Evolutionary conservation across 1,140 invertebrate species (phyloP), one percentile per base, ranked within the genome.

Genomic region (Drosophila burlai): DNA sequence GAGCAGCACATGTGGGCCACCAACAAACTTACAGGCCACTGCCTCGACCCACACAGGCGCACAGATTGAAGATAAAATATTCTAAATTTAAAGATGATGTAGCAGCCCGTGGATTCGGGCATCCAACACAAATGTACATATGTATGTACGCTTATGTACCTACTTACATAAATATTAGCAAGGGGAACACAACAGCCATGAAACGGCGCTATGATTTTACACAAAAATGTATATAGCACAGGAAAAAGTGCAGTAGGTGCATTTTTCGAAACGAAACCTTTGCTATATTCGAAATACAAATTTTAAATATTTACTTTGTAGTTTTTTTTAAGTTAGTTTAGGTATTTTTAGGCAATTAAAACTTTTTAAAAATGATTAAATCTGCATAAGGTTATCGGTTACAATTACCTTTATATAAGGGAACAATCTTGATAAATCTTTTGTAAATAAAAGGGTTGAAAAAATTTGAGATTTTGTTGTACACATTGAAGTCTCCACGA

Each of bases 71-170:
- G 81, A 82, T 77, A 80, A 82, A 86, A 86, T 85, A 87, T 83
- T 87, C 84, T 89, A 87, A 89, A 87, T 89, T 89, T 87, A 89
- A 87, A 83, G 77, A 87, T 87, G 84, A 87, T 87, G 83, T 86
- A 64, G 83, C 63, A 73, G 80, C 58, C 59, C 64, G 83, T 87
- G 72, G 80, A 83, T 89, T 66, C 57, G 57, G 79, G 58, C 59
- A 49, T 69, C 46, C 74, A 58, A 72, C 49, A 63, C 57, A 57
- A 6, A 49, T 2, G 8, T 16, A 16, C 15, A 8, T 31, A 31
- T 34, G 15, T 29, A 50, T 50, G 47, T 50, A 76, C 59, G 29
- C 26, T 34, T 40, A 66, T 68, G 65, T 52, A 69, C 65, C 52
- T 47, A 47, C 42, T 47, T 75, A 58, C 42, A 62, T 54, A 55